Evolutionary conservation across 2,888 invertebrate genomes (phyloP), one percentile per base, ranked within the genome.

Genomic region (Sminthurides aquaticus): DNA sequence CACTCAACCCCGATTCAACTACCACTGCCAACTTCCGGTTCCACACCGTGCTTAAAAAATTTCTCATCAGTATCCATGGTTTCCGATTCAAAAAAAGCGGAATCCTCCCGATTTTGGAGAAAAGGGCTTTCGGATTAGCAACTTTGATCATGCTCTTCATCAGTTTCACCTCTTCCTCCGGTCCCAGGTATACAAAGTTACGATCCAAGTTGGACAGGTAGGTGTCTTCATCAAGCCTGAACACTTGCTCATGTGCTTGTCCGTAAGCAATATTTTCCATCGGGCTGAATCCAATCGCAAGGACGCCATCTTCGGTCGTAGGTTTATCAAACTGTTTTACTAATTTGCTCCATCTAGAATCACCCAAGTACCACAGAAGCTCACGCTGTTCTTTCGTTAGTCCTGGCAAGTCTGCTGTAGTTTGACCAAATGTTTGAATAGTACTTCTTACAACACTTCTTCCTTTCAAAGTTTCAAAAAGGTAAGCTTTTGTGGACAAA

Each of bases 31-130:
- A 20, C 59, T 55, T 52, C 11, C 58, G 5, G 15, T 28, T 18
- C 20, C 52, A 64, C 5, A 64, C 2, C 2, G 1, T 22, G 20
- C 26, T 55, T 25, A 64, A 59, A 29, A 64, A 64, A 55, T 64
- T 64, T 15, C 64, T 18, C 5, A 26, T 22, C 5, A 49, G 22
- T 2, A 54, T 29, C 64, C 59, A 59, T 0, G 59, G 59, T 1
- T 27, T 64, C 15, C 59, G 49, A 2, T 43, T 29, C 2, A 59
- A 24, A 22, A 64, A 59, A 11, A 64, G n/a, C 1, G 64, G 64
- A 5, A 64, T 22, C 3, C 54, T 29, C 20, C 34, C 29, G 1
- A 28, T 48, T 20, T 29, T 34, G 1, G 59, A 29, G 3, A 64
- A 3, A 15, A 26, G 54, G 1, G 49, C 55, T 2, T 34, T 3